Base-by-base conservation (phyloP, 37 sponge, comb jelly and placozoan genomes). In the Chondrosia reniformis region DNA sequence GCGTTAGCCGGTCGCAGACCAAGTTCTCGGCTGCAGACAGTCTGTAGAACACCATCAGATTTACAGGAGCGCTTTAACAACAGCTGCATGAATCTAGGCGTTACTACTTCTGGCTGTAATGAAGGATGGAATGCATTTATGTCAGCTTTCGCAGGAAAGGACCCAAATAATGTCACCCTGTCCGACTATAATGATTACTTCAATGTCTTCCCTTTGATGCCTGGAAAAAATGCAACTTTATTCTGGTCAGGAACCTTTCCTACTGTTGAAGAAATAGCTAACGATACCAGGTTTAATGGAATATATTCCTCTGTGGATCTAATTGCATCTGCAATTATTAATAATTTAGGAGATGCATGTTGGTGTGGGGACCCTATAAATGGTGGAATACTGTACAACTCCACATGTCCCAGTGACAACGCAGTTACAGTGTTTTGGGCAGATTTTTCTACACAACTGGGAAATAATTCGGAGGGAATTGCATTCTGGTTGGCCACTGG, bases 171-270 rank as follows among this genome's bases (percentile, higher is more conserved):
- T 2, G 72, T 80, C 10, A 64, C 4, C 7, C 17, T 67, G 6
- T 61, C 45, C 15, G 40, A 71, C 71, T 81, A 81, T 45, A 25
- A 67, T 10, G 41, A 32, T 34, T 81, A 81, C 42, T 81, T 52
- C 37, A 10, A 45, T 12, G 43, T 55, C 9, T 30, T 81, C 19
- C 81, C 81, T 8, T 55, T 81, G 8, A 12, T 31, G 0, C 66
- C 41, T 7, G 73, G 36, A 41, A 36, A 21, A 3, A 54, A 72
- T 34, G 43, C 46, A 15, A 28, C 43, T 42, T 64, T 84, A 27
- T 84, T 84, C 45, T 84, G 85, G 85, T 74, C 85, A 17, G 64
- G 75, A 2, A 79, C 79, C 3, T n/a, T n/a, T n/a, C 34, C 27
- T 4, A 9, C 28, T 4, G 17, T 84, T n/a, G 79, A 64, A n/a